phyloP scores from a whole-genome alignment of 2,888 invertebrate genomes.

The Tipula lateralis region DNA sequence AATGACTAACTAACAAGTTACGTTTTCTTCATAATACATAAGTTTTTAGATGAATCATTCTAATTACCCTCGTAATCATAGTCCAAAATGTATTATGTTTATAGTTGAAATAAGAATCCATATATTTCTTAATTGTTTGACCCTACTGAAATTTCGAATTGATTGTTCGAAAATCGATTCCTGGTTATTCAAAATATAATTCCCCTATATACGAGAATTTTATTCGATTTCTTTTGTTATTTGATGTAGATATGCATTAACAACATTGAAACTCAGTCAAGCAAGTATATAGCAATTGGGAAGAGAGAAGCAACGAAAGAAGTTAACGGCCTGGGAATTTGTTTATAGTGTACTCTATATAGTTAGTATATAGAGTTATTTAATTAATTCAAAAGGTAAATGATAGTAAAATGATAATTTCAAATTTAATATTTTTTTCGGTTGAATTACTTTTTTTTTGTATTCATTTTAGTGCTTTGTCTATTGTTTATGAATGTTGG shows the following conservation, averaged over 20 bases:
- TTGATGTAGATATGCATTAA: neutral
- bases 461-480: neutral
- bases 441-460: neutral
- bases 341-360: neutral
- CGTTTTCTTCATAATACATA: neutral
- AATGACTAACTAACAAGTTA: neutral
- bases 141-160: neutral
- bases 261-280: neutral
- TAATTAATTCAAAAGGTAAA: neutral
- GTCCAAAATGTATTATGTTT: neutral
- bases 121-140: neutral
- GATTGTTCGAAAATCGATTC: neutral
- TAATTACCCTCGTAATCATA: neutral
- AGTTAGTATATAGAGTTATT: neutral
- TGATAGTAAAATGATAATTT: neutral
- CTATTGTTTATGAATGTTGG: neutral
- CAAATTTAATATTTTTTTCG: neutral
- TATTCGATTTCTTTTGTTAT: neutral
- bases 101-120: neutral
- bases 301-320: neutral
- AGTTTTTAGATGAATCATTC: neutral
- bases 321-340: conserved; percentile 1
- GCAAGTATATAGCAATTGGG: neutral
- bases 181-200: neutral
- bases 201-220: neutral